Percentiles rank a stretch among this genome's conserved stretches.
These are phyloP conservation scores for Lampris megalopsis DNA, from an alignment of 2,113 vertebrate species.

Conservation along the genomic window DNA sequence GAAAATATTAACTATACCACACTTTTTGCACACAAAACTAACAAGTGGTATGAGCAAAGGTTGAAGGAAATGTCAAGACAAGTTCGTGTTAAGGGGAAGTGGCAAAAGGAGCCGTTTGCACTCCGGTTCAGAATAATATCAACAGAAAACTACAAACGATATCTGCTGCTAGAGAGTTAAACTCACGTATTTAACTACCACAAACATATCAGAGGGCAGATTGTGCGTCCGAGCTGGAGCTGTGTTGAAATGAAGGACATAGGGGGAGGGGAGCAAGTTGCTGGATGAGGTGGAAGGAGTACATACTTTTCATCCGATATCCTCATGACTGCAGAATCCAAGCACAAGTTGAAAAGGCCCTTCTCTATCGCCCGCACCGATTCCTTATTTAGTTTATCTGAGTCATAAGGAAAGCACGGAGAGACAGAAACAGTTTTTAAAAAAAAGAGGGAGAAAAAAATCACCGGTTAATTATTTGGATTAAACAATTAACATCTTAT, in stretches of 20 bases:
- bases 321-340: slow-evolving; percentile 88
- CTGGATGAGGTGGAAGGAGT: neutral
- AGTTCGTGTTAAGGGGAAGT: slow-evolving; percentile 11
- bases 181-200: slow-evolving; percentile 32
- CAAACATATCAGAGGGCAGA: slow-evolving; percentile 13
- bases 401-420: slow-evolving; percentile 17
- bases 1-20: neutral
- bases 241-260: neutral
- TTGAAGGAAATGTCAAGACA: neutral
- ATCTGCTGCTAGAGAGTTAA: slow-evolving; percentile 38
- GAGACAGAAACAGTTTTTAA: neutral
- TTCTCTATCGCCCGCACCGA: slow-evolving; percentile 85
- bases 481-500: neutral
- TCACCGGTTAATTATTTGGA: no score
- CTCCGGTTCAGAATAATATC: slow-evolving; percentile 1
- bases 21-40: slow-evolving; percentile 9
- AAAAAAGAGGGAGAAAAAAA: neutral
- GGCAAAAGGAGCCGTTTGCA: neutral
- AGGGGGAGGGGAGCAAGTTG: neutral
- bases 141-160: slow-evolving; percentile 44
- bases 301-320: slow-evolving; percentile 86
- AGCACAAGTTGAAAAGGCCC: slow-evolving; percentile 85
- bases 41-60: no score
- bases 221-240: neutral
- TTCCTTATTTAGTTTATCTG: slow-evolving; percentile 88